Conservation (phyloP, 1,140 invertebrate species). For the Lethrus apterus region DNA sequence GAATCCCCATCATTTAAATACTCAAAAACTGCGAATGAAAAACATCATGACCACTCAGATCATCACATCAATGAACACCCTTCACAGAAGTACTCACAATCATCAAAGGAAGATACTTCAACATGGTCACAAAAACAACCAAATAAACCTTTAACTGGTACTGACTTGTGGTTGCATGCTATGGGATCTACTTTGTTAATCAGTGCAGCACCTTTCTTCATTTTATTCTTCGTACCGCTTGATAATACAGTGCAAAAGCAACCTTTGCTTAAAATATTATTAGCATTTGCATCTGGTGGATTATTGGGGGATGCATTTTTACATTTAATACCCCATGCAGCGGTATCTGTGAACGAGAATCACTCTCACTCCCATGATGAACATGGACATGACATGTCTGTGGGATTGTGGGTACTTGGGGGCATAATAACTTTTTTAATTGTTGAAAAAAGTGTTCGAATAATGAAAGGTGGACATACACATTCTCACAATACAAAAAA, state of each 20-base stretch:
- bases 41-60: constrained; percentile 29
- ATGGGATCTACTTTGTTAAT: constrained; percentile 86
- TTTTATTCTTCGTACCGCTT: constrained; percentile 89
- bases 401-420: constrained; percentile 82
- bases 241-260: constrained; percentile 79
- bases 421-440: constrained; percentile 89
- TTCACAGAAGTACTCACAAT: constrained; percentile 30
- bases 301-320: constrained; percentile 93
- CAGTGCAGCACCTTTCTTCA: constrained; percentile 87
- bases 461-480: constrained; percentile 77
- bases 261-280: constrained; percentile 77
- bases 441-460: constrained; percentile 87
- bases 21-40: constrained; percentile 61
- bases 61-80: constrained; percentile 41
- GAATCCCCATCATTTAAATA: constrained; percentile 67
- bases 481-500: constrained; percentile 43
- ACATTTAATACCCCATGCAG: constrained; percentile 92
- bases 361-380: constrained; percentile 46
- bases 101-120: constrained; percentile 29
- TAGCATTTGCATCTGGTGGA: constrained; percentile 93
- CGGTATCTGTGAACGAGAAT: constrained; percentile 54
- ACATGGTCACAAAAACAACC: constrained; percentile 21
- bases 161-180: constrained; percentile 69
- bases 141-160: constrained; percentile 33
- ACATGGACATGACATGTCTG: constrained; percentile 65